phyloP scores from a whole-genome alignment of 2,113 vertebrate species.

The Gobio gobio region DNA sequence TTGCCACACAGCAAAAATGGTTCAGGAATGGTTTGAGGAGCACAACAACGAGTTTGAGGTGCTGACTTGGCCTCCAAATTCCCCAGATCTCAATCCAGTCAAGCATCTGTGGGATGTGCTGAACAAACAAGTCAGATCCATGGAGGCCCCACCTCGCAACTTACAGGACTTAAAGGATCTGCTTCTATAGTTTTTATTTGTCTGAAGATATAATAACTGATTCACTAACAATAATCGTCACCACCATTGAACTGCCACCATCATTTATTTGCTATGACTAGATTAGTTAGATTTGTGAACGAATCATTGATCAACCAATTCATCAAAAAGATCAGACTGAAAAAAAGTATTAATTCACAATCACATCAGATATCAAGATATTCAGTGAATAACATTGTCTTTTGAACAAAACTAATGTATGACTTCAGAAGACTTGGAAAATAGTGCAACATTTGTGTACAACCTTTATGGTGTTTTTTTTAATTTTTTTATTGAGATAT shows the following conservation, averaged over 20 bases:
- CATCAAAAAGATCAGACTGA: background rate
- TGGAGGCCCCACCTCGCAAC: no score
- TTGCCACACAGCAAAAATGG: no score
- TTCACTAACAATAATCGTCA: background rate
- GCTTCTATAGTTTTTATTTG: no score
- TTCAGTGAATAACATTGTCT: background rate
- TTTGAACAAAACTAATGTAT: background rate
- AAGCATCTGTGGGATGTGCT: no score
- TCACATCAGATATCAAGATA: background rate
- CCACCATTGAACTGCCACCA: background rate
- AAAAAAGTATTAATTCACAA: background rate
- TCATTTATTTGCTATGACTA: background rate
- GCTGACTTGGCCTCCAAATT: no score
- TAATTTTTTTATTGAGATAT: background rate
- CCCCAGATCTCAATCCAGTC: no score
- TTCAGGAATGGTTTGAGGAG: no score
- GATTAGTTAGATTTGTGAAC: background rate
- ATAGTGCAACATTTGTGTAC: no score
- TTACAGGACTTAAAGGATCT: no score
- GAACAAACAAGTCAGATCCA: no score
- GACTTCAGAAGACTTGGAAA: background rate
- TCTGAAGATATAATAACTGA: background rate
- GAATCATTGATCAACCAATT: background rate
- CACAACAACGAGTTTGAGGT: no score
- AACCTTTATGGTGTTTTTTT: no score